These are phyloP conservation scores for Microchirus variegatus DNA, from an alignment of 2,797 vertebrate species.

Conservation along the genomic window DNA sequence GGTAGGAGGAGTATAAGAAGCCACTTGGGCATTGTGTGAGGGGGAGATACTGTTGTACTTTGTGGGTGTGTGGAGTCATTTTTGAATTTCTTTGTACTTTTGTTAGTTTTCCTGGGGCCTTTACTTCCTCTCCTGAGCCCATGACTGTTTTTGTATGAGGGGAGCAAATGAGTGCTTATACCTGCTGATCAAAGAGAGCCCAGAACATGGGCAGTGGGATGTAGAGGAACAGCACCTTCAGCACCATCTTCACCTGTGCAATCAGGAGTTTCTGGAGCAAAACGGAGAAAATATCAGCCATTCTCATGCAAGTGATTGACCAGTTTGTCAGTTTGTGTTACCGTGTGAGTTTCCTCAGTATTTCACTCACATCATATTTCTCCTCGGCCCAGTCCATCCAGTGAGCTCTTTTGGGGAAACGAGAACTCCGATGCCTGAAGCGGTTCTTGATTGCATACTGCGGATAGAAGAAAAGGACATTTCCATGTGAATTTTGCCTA, in stretches of 20 bases:
- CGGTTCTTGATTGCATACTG: constrained; percentile 92
- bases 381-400: constrained; percentile 98
- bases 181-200: constrained; percentile 97
- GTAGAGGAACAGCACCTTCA: constrained; percentile 93
- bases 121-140: no score
- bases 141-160: no score
- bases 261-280: constrained; percentile 88
- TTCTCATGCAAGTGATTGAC: not conserved
- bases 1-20: no score
- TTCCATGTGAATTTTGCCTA: not conserved
- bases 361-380: constrained; percentile 86
- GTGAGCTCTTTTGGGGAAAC: constrained; percentile 85
- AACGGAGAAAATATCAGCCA: not conserved
- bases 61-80: no score
- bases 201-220: constrained; percentile 98
- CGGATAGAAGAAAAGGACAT: not conserved
- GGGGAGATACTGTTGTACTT: no score
- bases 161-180: constrained; percentile 42
- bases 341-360: rapidly evolving
- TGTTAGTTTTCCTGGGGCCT: no score
- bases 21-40: no score
- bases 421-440: constrained; percentile 80
- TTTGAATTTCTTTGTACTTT: no score
- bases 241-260: constrained; percentile 91
- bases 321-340: not conserved